Conservation (phyloP, 64 coral and sea anemone genomes). For the Hydrozoanthus tunicans region DNA sequence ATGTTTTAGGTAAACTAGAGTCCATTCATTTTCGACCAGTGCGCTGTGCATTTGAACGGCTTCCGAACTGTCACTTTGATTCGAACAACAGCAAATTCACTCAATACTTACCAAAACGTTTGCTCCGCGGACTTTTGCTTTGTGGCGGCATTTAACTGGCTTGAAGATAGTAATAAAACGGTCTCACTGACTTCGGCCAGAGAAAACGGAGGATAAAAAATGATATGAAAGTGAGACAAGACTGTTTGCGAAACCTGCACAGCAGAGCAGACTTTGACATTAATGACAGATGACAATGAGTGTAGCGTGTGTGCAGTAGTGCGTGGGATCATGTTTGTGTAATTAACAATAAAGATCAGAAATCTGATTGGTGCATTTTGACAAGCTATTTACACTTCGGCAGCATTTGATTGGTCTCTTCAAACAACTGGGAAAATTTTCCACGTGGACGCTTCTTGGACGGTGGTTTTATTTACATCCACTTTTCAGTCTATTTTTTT, state of each 20-base stretch:
- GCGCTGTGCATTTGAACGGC: constrained; percentile 96
- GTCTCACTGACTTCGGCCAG: not conserved
- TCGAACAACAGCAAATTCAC: constrained; percentile 54
- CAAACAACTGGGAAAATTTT: constrained; percentile 98
- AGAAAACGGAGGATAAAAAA: constrained; percentile 32
- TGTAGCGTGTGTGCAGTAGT: constrained; percentile 89
- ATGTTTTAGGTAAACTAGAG: constrained; percentile 61
- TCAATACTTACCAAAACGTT: constrained; percentile 83
- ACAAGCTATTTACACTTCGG: constrained; percentile 96
- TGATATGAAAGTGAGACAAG: constrained; percentile 76
- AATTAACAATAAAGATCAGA: constrained; percentile 95
- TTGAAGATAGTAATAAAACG: not conserved
- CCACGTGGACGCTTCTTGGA: constrained; percentile 89
- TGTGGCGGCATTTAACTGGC: constrained; percentile 78
- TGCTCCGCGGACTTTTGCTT: constrained; percentile 73
- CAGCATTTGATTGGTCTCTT: constrained; percentile 94
- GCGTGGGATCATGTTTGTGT: constrained; percentile 99
- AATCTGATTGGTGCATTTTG: constrained; percentile 88
- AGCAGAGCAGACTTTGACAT: constrained; percentile 97
- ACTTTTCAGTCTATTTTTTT: constrained; percentile 39
- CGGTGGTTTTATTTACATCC: constrained; percentile 89
- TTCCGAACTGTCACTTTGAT: constrained; percentile 70
- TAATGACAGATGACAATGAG: constrained; percentile 97
- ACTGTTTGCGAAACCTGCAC: constrained; percentile 99
- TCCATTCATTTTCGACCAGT: constrained; percentile 88